phyloP scores from a whole-genome alignment of 2,113 vertebrate genomes.

The Ciconia stormi region DNA sequence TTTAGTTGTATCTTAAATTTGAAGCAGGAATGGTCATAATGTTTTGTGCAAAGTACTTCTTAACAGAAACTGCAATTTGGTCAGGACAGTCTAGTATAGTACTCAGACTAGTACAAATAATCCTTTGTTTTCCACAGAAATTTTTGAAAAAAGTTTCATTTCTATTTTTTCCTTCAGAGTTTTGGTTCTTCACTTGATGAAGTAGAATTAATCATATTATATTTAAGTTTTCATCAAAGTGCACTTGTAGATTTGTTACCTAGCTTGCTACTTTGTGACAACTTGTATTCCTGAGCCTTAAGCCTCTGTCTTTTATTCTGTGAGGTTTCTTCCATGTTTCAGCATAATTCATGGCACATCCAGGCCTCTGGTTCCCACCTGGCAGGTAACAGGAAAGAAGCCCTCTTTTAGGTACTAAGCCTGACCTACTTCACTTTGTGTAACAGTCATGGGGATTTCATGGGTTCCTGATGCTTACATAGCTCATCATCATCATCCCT shows the following conservation, averaged over 20 bases:
- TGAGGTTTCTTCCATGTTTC: neutral
- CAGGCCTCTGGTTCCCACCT: neutral
- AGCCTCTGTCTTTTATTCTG: neutral
- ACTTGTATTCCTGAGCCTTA: neutral
- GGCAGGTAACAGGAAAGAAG: neutral
- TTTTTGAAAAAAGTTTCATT: neutral
- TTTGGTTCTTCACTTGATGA: neutral
- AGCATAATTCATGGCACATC: conserved; percentile 5
- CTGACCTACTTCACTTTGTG: neutral
- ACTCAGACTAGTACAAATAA: neutral
- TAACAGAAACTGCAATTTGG: neutral
- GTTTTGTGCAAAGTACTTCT: neutral
- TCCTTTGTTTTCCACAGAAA: neutral
- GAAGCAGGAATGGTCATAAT: neutral
- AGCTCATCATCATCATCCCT: neutral
- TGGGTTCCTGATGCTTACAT: neutral
- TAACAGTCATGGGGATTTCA: neutral
- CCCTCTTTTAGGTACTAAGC: neutral
- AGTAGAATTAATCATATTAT: conserved; percentile 19
- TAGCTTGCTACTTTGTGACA: neutral
- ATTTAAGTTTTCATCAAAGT: conserved; percentile 47
- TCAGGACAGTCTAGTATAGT: neutral
- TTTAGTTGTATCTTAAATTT: neutral
- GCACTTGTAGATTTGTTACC: neutral
- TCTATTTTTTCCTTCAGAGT: neutral